Percentiles rank a stretch among this genome's conserved stretches.
Evolutionary conservation across 2,888 invertebrate genomes (phyloP).

Genomic region (Aricia artaxerxes): DNA sequence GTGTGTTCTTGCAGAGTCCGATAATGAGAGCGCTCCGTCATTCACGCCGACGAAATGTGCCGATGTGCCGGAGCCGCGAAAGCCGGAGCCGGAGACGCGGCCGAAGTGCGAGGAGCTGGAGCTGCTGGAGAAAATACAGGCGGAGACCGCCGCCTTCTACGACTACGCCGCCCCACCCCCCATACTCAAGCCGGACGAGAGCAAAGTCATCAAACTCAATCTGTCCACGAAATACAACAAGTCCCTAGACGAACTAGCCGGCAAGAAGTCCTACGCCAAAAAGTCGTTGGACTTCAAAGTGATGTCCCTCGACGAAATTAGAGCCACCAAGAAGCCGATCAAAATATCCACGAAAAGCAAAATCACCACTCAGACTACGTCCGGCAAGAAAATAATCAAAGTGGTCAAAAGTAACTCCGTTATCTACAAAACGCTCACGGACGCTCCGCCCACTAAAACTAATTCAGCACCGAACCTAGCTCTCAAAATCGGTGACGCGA

Average conservation of each 20-base stretch:
- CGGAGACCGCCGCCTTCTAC: conserved; percentile 86
- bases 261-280: conserved; percentile 55
- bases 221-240: conserved; percentile 68
- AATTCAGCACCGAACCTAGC: conserved; percentile 48
- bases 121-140: conserved; percentile 85
- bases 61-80: conserved; percentile 49
- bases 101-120: conserved; percentile 86
- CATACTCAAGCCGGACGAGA: conserved; percentile 48
- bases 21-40: conserved; percentile 86
- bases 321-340: conserved; percentile 60
- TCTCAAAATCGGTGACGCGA: conserved; percentile 51
- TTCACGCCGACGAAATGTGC: conserved; percentile 78
- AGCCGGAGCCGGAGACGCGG: conserved; percentile 53
- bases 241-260: conserved; percentile 73
- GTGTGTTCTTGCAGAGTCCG: conserved; percentile 90
- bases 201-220: conserved; percentile 57
- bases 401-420: conserved; percentile 72
- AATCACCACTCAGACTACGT: conserved; percentile 55
- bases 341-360: conserved; percentile 67
- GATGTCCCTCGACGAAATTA: conserved; percentile 75
- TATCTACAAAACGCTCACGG: conserved; percentile 69
- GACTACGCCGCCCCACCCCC: conserved; percentile 76
- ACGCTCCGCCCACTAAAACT: conserved; percentile 41
- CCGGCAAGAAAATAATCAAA: conserved; percentile 72
- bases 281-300: conserved; percentile 69